These are phyloP conservation scores for Brachionus rotundiformis DNA, from an alignment of 1,140 invertebrate species.

Conservation along the genomic window DNA sequence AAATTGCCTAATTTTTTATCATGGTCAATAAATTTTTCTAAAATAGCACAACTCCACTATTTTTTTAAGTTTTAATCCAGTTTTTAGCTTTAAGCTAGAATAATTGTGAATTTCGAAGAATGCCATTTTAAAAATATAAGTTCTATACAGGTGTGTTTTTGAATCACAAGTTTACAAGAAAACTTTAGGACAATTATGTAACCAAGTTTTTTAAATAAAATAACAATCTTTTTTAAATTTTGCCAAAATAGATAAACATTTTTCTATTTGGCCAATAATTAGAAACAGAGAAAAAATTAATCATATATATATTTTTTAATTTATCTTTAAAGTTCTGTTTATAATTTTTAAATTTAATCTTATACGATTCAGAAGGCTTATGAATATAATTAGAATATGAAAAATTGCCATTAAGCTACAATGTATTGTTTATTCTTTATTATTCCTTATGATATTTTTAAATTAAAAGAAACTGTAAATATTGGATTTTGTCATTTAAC, in stretches of 20 bases:
- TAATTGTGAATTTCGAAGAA: not conserved
- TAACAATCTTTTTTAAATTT: not conserved
- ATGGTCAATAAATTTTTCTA: not conserved
- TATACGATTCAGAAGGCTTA: not conserved
- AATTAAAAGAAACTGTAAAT: not conserved
- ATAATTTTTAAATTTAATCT: not conserved
- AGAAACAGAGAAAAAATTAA: not conserved
- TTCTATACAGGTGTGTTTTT: not conserved
- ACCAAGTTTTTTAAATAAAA: not conserved
- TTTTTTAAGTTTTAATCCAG: not conserved
- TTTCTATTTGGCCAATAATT: not conserved
- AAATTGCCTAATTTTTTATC: not conserved
- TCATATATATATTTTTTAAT: no score
- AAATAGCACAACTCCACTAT: not conserved
- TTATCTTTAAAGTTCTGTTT: no score
- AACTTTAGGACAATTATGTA: conserved; percentile 38
- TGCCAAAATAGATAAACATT: not conserved
- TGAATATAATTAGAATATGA: not conserved
- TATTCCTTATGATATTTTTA: not conserved
- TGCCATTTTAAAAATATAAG: not conserved
- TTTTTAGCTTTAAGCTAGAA: not conserved
- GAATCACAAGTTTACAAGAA: not conserved
- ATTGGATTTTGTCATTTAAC: not conserved
- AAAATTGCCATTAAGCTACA: not conserved
- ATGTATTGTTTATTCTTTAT: not conserved